Conservation (phyloP, 2,888 invertebrate species). For the Drosophila testacea region DNA sequence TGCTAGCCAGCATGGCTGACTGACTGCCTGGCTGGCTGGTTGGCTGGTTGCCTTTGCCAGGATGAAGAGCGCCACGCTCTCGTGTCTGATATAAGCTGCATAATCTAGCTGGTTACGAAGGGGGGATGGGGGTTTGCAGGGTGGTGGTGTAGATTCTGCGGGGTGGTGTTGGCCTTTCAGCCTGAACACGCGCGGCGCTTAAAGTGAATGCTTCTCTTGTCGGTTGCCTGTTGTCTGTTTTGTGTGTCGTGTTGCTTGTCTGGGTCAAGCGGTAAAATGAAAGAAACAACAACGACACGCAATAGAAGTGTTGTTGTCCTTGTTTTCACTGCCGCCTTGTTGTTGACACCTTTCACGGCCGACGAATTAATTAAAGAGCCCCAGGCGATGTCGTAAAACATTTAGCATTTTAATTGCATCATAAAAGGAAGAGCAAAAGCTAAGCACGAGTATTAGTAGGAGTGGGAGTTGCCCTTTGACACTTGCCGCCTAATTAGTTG, state of each 20-base stretch:
- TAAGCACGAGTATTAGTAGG: not conserved
- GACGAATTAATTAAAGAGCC: conserved; percentile 74
- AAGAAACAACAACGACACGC: conserved; percentile 27
- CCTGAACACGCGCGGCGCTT: conserved; percentile 42
- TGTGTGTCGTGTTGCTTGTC: conserved; percentile 34
- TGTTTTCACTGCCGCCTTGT: conserved; percentile 11
- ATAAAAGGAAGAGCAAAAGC: conserved; percentile 52
- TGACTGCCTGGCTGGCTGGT: conserved; percentile 5
- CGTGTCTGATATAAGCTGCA: conserved; percentile 47
- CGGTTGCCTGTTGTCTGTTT: conserved; percentile 18
- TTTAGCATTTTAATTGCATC: conserved; percentile 77
- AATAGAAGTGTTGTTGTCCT: conserved; percentile 47
- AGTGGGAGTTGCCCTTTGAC: conserved; percentile 34
- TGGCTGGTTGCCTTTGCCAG: conserved; percentile 27
- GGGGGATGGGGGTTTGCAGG: not conserved
- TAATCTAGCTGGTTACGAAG: conserved; percentile 34
- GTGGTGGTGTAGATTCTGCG: not conserved
- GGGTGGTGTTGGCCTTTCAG: conserved; percentile 16
- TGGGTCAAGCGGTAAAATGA: conserved; percentile 68
- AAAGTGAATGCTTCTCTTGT: conserved; percentile 48
- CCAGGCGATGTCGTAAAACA: conserved; percentile 66
- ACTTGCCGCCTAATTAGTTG: conserved; percentile 72
- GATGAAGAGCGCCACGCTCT: conserved; percentile 39
- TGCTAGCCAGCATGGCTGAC: conserved; percentile 3
- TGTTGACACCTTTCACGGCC: conserved; percentile 77